Percentiles rank a stretch among this genome's conserved stretches.
These are phyloP conservation scores for Nasonia oneida DNA, from an alignment of 2,888 invertebrate species.

Conservation along the genomic window DNA sequence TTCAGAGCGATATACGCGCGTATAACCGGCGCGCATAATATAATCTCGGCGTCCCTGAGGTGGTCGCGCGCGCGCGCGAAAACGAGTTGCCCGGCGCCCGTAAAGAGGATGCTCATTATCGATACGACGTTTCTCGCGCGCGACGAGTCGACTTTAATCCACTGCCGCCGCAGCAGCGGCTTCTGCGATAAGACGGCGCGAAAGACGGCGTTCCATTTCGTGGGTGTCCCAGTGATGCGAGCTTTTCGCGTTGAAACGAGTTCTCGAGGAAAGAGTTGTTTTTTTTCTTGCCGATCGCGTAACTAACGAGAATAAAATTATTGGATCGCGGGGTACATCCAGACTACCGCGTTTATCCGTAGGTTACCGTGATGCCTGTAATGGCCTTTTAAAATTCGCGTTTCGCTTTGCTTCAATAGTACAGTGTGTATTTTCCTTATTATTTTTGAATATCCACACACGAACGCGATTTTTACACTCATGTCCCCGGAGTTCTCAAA, in stretches of 20 bases:
- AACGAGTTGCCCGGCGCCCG: conserved; percentile 15
- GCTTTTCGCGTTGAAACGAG: not conserved
- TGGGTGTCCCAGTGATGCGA: not conserved
- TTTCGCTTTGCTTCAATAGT: too few species aligned
- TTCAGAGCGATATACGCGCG: not conserved
- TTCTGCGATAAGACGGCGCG: conserved; percentile 9
- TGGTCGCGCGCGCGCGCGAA: not conserved
- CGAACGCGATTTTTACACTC: not conserved
- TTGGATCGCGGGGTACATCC: conserved; percentile 2
- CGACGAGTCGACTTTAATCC: not conserved
- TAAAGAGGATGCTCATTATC: conserved; percentile 46
- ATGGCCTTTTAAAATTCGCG: not conserved
- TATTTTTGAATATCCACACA: not conserved
- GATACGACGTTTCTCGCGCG: conserved; percentile 29
- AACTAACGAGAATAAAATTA: conserved; percentile 42
- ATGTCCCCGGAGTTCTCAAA: not conserved
- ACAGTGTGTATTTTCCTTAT: not conserved
- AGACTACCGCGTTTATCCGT: not conserved
- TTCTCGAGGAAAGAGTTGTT: not conserved
- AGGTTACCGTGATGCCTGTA: not conserved
- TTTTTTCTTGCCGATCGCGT: not conserved
- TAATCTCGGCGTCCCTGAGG: conserved; percentile 36
- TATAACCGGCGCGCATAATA: not conserved
- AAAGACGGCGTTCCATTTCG: conserved; percentile 20
- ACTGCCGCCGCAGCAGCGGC: not conserved